phyloP scores from a whole-genome alignment of 2,113 vertebrate genomes.

The Heptranchias perlo region DNA sequence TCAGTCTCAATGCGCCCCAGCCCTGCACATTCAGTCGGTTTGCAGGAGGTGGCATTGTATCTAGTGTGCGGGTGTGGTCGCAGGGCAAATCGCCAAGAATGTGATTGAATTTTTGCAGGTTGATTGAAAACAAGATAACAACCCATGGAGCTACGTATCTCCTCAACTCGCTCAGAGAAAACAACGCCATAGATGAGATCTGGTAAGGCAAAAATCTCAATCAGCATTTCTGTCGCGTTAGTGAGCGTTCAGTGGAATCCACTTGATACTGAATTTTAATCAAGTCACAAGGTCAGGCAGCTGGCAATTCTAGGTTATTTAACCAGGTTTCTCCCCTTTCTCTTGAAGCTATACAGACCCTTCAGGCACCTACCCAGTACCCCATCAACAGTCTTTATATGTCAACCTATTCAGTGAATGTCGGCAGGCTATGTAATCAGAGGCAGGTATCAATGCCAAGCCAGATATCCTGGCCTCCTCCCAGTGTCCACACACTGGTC shows the following conservation, averaged over 20 bases:
- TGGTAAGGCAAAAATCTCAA: slow-evolving; percentile 54
- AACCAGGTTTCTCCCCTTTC: not conserved
- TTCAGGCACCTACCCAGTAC: not conserved
- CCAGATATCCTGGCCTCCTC: not conserved
- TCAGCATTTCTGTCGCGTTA: not conserved
- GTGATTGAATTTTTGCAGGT: slow-evolving; percentile 51
- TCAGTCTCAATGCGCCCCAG: no score
- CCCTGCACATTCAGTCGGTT: no score
- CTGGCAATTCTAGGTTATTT: not conserved
- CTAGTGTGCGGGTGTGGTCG: not conserved
- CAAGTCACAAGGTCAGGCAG: not conserved
- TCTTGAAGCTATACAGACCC: not conserved
- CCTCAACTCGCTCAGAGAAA: slow-evolving; percentile 54
- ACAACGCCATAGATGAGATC: slow-evolving; percentile 60
- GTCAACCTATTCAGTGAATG: not conserved
- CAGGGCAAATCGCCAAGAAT: not conserved
- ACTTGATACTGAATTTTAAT: not conserved
- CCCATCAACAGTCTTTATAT: not conserved
- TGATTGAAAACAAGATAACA: slow-evolving; percentile 69
- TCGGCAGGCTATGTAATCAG: not conserved
- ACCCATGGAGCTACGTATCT: slow-evolving; percentile 55
- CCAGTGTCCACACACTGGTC: not conserved
- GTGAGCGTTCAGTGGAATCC: no score
- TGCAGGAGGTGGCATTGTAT: no score
- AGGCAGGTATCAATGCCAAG: not conserved